These are phyloP conservation scores for Macrobrachium rosenbergii DNA, from an alignment of 1,140 invertebrate species.

Conservation along the genomic window DNA sequence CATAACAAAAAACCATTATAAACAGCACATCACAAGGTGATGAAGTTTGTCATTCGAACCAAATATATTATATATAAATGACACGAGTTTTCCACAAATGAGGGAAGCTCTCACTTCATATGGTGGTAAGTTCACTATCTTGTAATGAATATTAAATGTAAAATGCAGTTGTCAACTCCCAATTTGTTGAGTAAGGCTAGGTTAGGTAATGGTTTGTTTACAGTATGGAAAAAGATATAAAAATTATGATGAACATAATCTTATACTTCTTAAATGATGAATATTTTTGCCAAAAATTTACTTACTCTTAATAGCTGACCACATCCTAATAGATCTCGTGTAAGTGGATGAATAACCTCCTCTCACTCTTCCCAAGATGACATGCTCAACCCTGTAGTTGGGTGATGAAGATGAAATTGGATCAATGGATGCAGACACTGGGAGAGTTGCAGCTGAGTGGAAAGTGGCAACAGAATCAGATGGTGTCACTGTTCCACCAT, in stretches of 20 bases:
- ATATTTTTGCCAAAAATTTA: background rate
- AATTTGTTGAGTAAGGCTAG: no score
- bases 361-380: constrained; percentile 46
- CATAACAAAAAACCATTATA: no score
- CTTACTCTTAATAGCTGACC: constrained; percentile 55
- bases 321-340: constrained; percentile 49
- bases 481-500: constrained; percentile 54
- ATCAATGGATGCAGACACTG: constrained; percentile 52
- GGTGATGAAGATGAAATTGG: constrained; percentile 46
- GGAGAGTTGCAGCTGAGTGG: constrained; percentile 55
- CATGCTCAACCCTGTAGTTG: constrained; percentile 57
- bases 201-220: no score
- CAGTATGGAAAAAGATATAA: no score
- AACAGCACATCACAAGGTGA: no score
- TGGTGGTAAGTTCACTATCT: no score
- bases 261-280: background rate
- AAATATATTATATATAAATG: no score
- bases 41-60: no score
- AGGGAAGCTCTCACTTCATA: no score
- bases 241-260: background rate
- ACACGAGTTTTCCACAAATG: no score
- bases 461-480: constrained; percentile 54
- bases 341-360: constrained; percentile 55
- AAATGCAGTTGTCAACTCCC: no score
- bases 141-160: no score